Base-by-base conservation (phyloP, 2,888 invertebrate species). In the Pammene aurita region DNA sequence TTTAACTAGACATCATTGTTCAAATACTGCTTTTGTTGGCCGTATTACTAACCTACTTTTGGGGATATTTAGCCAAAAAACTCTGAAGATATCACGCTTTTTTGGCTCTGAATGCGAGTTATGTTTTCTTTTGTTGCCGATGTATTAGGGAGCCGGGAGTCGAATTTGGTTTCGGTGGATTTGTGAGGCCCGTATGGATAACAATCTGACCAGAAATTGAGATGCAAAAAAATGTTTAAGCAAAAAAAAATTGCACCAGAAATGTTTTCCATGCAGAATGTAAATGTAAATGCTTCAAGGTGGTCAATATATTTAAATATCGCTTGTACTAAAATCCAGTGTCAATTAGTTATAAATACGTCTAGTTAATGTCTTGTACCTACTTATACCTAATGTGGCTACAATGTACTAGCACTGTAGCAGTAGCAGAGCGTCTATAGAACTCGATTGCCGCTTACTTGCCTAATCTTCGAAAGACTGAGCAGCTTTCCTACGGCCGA, bases 41-140 rank as follows among this genome's bases (percentile, higher is more conserved):
- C 86, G 92, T 88, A 92, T 92, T 92, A 92, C 91, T 92, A 91
- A 92, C 92, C 92, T 89, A 92, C 85, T 92, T 92, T 91, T 90
- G 89, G 88, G 86, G 84, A 88, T 87, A 87, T 87, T 87, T 85
- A 80, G 77, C 76, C 81, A 83, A 88, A 89, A 88, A 90, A 84
- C 78, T 77, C 76, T 80, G 74, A 82, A 86, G 86, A 85, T 87
- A 90, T 91, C 85, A 92, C 89, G 92, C 84, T 87, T 83, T 87
- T 90, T 89, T 86, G 91, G 78, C 76, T 89, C 83, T 82, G 80
- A 92, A 92, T 91, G 81, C 76, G 72, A 84, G 82, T 89, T 88
- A 91, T 90, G 84, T 87, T 89, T 88, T 81, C 83, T 84, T 85
- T 92, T 90, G 89, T 90, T 76, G 74, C 67, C 67, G 80, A 76